Evolutionary conservation across 2,113 vertebrate genomes (phyloP).

Genomic region (Crotalus tigris): DNA sequence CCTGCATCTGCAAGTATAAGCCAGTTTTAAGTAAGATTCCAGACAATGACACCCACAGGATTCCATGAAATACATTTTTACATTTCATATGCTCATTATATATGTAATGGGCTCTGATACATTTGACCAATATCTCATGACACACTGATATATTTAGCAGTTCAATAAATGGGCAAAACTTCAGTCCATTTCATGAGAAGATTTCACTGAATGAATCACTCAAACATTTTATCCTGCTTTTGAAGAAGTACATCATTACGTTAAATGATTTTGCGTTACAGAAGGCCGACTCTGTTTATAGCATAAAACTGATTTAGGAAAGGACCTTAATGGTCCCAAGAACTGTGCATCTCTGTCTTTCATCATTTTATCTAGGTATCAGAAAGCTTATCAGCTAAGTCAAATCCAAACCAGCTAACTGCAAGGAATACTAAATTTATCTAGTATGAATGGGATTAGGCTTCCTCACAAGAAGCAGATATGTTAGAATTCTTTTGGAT

Average conservation of each 20-base stretch:
- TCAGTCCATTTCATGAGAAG: neutral
- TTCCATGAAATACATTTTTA: rapidly evolving
- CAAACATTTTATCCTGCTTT: neutral
- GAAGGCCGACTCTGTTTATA: neutral
- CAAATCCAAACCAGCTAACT: neutral
- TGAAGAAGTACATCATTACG: neutral
- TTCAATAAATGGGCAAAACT: neutral
- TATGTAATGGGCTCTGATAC: neutral
- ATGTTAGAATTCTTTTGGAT: neutral
- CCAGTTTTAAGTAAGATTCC: neutral
- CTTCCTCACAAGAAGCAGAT: neutral
- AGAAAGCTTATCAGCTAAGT: neutral
- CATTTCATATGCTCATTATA: neutral
- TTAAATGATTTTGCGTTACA: neutral
- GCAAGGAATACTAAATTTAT: neutral
- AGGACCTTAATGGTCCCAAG: rapidly evolving
- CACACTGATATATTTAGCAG: neutral
- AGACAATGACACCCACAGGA: rapidly evolving
- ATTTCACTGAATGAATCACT: neutral
- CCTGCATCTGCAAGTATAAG: neutral
- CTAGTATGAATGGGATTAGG: neutral
- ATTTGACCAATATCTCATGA: neutral
- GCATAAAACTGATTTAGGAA: neutral
- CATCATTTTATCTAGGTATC: slow-evolving; percentile 5
- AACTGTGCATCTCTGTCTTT: neutral